Percentiles rank a stretch among this genome's conserved stretches.
phyloP scores from a whole-genome alignment of 2,888 invertebrate genomes.

The Agrotis segetum region DNA sequence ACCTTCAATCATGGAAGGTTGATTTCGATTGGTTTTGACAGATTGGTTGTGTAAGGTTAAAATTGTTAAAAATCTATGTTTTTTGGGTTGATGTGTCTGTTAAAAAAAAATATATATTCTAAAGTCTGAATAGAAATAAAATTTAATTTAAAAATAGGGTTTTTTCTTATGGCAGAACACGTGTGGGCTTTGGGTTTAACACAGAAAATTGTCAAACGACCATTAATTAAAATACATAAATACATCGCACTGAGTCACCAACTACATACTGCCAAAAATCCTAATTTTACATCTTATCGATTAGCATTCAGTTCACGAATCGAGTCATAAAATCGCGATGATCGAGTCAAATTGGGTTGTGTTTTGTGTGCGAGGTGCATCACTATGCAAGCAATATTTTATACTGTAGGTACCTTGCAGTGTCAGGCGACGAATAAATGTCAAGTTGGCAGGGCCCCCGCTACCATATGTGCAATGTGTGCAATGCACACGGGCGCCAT shows the following conservation, averaged over 20 bases:
- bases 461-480: too few species aligned
- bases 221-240: conserved; percentile 24
- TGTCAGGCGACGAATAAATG: conserved; percentile 42
- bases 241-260: conserved; percentile 45
- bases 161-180: too few species aligned
- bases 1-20: too few species aligned
- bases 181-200: not conserved
- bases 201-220: not conserved
- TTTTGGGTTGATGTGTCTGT: too few species aligned
- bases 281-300: conserved; percentile 21
- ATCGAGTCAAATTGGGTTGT: conserved; percentile 49
- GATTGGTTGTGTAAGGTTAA: too few species aligned
- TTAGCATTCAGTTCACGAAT: conserved; percentile 50
- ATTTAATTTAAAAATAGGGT: too few species aligned
- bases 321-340: conserved; percentile 55
- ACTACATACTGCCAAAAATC: conserved; percentile 21
- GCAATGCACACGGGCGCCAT: too few species aligned
- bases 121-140: too few species aligned
- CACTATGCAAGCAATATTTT: conserved; percentile 38
- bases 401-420: conserved; percentile 33
- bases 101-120: too few species aligned
- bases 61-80: too few species aligned
- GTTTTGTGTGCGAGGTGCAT: conserved; percentile 41
- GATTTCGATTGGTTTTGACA: too few species aligned
- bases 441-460: conserved; percentile 41